Percentiles rank a stretch among this genome's conserved stretches.
These are phyloP conservation scores for Euschistus heros DNA, from an alignment of 1,140 invertebrate genomes.

Conservation along the genomic window DNA sequence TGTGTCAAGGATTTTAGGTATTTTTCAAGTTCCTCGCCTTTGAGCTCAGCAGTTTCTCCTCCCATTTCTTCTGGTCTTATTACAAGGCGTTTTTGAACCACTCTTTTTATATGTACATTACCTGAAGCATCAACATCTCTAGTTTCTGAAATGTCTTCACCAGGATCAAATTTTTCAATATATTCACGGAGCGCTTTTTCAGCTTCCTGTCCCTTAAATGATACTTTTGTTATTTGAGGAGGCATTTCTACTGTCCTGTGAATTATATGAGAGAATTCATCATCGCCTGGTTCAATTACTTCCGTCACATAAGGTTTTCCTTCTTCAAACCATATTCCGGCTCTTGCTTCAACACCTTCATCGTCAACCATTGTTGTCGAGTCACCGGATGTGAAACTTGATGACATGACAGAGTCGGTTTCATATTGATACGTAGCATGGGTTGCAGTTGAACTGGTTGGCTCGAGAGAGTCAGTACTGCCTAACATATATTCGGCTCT, in stretches of 20 bases:
- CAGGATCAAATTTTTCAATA: conserved; percentile 41
- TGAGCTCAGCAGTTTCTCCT: conserved; percentile 27
- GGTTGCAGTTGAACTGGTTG: conserved; percentile 62
- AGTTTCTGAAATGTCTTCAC: conserved; percentile 40
- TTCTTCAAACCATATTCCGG: conserved; percentile 37
- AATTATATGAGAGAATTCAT: conserved; percentile 37
- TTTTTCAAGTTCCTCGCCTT: conserved; percentile 30
- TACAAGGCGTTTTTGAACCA: conserved; percentile 41
- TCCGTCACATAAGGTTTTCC: conserved; percentile 38
- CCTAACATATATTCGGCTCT: conserved; percentile 41
- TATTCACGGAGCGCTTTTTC: conserved; percentile 40
- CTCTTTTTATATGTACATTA: conserved; percentile 41
- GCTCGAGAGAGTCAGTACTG: conserved; percentile 56
- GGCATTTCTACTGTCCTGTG: conserved; percentile 40
- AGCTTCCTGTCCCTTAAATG: conserved; percentile 43
- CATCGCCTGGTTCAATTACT: conserved; percentile 37
- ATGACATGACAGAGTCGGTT: conserved; percentile 69
- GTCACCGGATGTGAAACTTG: conserved; percentile 64
- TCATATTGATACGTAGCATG: conserved; percentile 74
- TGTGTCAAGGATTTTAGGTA: conserved; percentile 27
- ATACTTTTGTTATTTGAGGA: conserved; percentile 42
- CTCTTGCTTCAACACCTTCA: conserved; percentile 38
- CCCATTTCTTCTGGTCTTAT: conserved; percentile 34
- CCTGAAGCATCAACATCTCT: conserved; percentile 40
- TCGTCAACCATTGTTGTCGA: conserved; percentile 64